Percentiles rank a stretch among this genome's conserved stretches.
Evolutionary conservation across 2,113 vertebrate species (phyloP).

Genomic region (Rattus rattus): DNA sequence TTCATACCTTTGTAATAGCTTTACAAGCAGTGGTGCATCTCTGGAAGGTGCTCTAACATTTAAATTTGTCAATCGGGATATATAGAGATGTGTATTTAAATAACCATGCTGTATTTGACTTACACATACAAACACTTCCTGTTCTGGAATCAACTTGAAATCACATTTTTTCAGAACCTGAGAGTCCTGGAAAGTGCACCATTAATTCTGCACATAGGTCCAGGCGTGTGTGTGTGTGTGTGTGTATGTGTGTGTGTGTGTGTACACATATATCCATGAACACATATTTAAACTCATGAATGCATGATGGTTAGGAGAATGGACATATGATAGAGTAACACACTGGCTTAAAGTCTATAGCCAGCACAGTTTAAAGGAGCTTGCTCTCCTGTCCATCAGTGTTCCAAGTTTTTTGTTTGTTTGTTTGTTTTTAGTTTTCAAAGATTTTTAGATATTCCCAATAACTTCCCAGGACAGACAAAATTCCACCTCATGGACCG

Average conservation of each 20-base stretch:
- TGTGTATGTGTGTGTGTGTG: background rate
- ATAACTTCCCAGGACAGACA: constrained; percentile 45
- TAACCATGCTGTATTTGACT: constrained; percentile 19
- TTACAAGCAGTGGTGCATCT: constrained; percentile 20
- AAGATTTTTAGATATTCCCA: constrained; percentile 67
- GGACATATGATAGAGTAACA: constrained; percentile 69
- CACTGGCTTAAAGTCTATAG: constrained; percentile 58
- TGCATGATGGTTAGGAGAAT: constrained; percentile 52
- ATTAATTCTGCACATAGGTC: background rate
- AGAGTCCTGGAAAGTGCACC: background rate
- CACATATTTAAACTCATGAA: too few relatives aligned
- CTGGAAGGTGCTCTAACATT: constrained; percentile 51
- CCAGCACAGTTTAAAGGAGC: constrained; percentile 49
- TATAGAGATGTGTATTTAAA: background rate
- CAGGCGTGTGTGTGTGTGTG: background rate
- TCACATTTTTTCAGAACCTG: constrained; percentile 19
- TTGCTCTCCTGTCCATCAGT: constrained; percentile 58
- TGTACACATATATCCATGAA: background rate
- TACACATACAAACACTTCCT: constrained; percentile 5
- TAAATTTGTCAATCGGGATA: constrained; percentile 26
- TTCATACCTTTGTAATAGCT: constrained; percentile 24
- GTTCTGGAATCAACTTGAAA: constrained; percentile 14
- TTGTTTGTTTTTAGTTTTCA: constrained; percentile 64
- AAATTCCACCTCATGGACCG: constrained; percentile 57
- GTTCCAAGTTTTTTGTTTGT: constrained; percentile 66